A percentile compares a stretch with the other conserved stretches of the same genome.
phyloP scores from a whole-genome alignment of 2,113 vertebrate species.

The Talpa occidentalis region DNA sequence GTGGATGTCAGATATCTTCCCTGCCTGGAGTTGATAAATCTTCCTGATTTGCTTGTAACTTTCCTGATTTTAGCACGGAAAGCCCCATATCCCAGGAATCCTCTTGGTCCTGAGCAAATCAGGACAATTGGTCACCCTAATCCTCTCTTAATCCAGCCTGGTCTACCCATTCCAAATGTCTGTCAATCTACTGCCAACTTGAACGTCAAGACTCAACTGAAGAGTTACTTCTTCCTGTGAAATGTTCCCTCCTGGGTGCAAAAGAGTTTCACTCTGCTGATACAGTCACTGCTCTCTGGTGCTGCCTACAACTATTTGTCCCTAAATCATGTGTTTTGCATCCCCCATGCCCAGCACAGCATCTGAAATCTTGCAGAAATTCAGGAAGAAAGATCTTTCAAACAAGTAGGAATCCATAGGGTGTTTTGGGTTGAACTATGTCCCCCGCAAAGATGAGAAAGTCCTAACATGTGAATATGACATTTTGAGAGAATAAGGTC shows the following conservation, averaged over 20 bases:
- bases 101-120: neutral
- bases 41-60: neutral
- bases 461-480: neutral
- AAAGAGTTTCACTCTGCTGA: neutral
- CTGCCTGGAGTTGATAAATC: neutral
- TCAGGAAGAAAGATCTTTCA: neutral
- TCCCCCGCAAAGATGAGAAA: neutral
- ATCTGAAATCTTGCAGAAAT: neutral
- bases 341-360: neutral
- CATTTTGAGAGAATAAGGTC: conserved; percentile 7
- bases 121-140: neutral
- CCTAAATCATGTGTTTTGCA: neutral
- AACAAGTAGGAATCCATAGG: neutral
- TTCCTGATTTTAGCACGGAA: neutral
- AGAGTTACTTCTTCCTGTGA: neutral
- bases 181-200: neutral
- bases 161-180: neutral
- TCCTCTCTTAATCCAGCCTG: neutral
- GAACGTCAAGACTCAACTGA: neutral
- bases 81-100: neutral
- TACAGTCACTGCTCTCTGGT: neutral
- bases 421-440: neutral
- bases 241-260: neutral
- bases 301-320: neutral
- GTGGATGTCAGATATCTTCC: neutral